A percentile compares a stretch with the other conserved stretches of the same genome.
Evolutionary conservation across 1,140 invertebrate species (phyloP).

Genomic region (Condylostylus longicornis): DNA sequence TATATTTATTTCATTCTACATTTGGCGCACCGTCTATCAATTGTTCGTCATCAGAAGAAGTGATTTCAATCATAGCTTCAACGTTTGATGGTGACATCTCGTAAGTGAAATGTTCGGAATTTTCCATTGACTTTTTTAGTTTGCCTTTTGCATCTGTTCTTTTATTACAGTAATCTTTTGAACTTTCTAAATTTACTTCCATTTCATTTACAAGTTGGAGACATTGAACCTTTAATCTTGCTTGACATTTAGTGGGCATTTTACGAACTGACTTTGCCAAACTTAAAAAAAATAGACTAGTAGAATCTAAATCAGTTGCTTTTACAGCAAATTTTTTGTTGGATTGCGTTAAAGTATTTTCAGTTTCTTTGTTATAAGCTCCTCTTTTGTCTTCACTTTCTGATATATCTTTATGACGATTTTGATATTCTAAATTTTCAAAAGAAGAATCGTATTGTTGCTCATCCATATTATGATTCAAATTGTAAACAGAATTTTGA

Average conservation of each 20-base stretch:
- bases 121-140: constrained; percentile 10
- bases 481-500: too few species aligned
- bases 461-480: too few species aligned
- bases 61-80: constrained; percentile 30
- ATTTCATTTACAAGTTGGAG: constrained; percentile 30
- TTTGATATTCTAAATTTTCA: too few species aligned
- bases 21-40: too few species aligned
- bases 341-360: constrained; percentile 17
- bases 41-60: constrained; percentile 29
- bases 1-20: too few species aligned
- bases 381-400: too few species aligned
- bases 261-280: constrained; percentile 22
- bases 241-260: constrained; percentile 29
- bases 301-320: constrained; percentile 27
- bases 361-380: constrained; percentile 19
- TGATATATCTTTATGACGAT: too few species aligned
- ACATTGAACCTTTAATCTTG: constrained; percentile 28
- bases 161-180: constrained; percentile 20
- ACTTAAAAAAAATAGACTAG: constrained; percentile 27
- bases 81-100: constrained; percentile 30
- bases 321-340: constrained; percentile 23
- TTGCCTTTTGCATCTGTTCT: constrained; percentile 2
- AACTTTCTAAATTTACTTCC: constrained; percentile 26
- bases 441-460: too few species aligned
- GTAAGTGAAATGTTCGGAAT: constrained; percentile 28